A percentile compares a stretch with the other conserved stretches of the same genome.
Conservation (phyloP, 2,888 invertebrate genomes). For the Reticulitermes lucifugus region DNA sequence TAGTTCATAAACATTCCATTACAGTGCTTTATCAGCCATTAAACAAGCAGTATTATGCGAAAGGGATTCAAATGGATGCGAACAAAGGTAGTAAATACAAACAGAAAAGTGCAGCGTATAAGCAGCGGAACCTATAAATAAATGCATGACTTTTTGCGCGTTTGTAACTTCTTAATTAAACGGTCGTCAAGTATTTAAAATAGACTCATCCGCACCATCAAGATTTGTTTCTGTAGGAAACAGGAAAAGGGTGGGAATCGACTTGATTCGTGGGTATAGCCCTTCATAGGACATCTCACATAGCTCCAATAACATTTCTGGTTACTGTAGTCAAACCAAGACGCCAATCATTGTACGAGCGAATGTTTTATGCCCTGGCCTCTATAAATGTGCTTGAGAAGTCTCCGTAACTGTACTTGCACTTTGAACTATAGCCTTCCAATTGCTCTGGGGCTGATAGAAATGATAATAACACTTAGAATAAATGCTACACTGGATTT, state of each 20-base stretch:
- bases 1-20: too few relatives aligned
- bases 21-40: too few relatives aligned
- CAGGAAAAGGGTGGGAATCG: constrained; percentile 13
- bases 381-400: background rate
- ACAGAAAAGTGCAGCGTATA: background rate
- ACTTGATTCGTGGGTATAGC: too few relatives aligned
- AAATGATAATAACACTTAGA: background rate
- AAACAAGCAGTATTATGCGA: background rate
- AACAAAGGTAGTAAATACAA: background rate
- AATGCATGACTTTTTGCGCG: background rate
- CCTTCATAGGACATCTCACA: background rate
- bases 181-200: constrained; percentile 23
- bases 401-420: background rate
- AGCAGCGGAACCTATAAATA: background rate
- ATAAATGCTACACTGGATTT: background rate
- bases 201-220: background rate
- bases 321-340: background rate
- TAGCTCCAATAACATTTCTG: background rate
- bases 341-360: background rate
- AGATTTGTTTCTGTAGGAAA: constrained; percentile 3
- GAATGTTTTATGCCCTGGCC: background rate
- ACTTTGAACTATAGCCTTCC: background rate
- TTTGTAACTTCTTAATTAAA: constrained; percentile 14
- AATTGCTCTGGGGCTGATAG: background rate
- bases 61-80: background rate